phyloP scores from a whole-genome alignment of 1,140 invertebrate genomes.

The Drosophila ananassae region DNA sequence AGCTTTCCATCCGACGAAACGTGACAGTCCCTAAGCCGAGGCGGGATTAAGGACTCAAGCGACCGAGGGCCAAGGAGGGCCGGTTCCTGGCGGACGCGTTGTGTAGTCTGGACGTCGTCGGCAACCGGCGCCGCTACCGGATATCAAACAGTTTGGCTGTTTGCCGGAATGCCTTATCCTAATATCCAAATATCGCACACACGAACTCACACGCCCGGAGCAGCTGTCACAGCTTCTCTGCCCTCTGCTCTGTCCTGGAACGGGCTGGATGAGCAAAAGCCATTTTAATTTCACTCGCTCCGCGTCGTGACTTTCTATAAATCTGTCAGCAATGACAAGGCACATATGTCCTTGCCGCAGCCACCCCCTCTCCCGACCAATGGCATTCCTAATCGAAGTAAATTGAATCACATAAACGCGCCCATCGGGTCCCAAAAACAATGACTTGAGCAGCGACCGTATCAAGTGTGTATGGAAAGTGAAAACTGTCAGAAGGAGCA shows the following conservation, averaged over 20 bases:
- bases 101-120: constrained; percentile 41
- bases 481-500: constrained; percentile 13
- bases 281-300: constrained; percentile 70
- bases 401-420: constrained; percentile 75
- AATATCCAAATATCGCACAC: constrained; percentile 39
- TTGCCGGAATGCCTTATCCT: constrained; percentile 49
- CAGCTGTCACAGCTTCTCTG: constrained; percentile 32
- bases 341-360: constrained; percentile 7
- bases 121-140: constrained; percentile 70
- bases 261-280: constrained; percentile 71
- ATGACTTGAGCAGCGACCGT: constrained; percentile 28
- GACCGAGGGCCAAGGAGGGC: constrained; percentile 3
- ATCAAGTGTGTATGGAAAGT: constrained; percentile 29
- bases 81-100: constrained; percentile 13
- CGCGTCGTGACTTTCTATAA: constrained; percentile 67
- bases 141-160: constrained; percentile 67
- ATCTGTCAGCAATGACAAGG: constrained; percentile 66
- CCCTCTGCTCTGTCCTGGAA: constrained; percentile 15
- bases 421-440: constrained; percentile 16
- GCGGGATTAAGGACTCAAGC: constrained; percentile 6
- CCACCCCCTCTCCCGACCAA: constrained; percentile 14
- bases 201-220: constrained; percentile 20
- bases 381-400: constrained; percentile 77
- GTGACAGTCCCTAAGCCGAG: constrained; percentile 58
- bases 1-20: constrained; percentile 58